Conservation (phyloP, 2,113 vertebrate genomes). For the Colius striatus region DNA sequence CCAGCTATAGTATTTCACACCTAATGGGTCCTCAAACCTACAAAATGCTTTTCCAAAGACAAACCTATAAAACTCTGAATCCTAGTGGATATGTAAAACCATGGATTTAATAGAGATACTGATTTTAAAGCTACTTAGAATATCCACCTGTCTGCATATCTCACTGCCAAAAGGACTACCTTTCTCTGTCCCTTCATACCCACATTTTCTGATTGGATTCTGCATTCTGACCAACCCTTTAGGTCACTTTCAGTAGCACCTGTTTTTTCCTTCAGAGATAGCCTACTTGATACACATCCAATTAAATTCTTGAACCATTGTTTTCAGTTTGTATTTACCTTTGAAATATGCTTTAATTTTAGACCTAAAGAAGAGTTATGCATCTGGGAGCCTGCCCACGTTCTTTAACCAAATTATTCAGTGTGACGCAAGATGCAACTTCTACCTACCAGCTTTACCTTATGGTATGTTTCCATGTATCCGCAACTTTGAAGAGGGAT, state of each 20-base stretch:
- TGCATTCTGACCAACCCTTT: not conserved
- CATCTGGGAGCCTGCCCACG: not conserved
- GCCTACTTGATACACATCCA: not conserved
- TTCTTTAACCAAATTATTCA: not conserved
- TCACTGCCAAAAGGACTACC: not conserved
- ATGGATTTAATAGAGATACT: not conserved
- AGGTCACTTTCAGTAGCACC: not conserved
- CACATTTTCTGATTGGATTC: not conserved
- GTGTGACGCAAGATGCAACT: not conserved
- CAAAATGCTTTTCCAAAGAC: not conserved
- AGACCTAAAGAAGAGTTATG: not conserved
- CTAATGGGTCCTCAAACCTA: not conserved
- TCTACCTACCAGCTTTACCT: not conserved
- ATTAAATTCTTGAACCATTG: not conserved
- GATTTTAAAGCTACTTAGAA: not conserved
- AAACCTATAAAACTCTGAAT: not conserved
- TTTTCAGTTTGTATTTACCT: not conserved
- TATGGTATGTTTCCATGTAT: not conserved
- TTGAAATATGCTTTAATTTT: not conserved
- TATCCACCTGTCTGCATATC: not conserved
- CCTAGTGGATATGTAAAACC: not conserved
- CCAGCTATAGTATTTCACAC: not conserved
- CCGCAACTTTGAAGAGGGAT: not conserved
- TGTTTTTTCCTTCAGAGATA: not conserved
- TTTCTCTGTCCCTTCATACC: not conserved